phyloP scores from a whole-genome alignment of 1,140 invertebrate species.

The Gonioctena quinquepunctata region DNA sequence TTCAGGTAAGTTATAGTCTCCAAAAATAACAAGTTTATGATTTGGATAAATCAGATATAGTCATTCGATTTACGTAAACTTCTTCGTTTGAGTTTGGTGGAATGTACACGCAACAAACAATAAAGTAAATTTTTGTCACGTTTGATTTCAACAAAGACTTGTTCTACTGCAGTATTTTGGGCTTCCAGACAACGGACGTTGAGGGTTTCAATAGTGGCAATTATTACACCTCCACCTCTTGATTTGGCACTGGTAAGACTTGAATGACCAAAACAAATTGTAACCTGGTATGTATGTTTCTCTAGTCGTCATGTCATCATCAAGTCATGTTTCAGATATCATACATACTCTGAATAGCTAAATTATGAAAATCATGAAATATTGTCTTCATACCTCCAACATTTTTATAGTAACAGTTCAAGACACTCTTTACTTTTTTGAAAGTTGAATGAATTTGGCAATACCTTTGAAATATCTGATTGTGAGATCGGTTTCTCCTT shows the following conservation, averaged over 20 bases:
- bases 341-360: neutral
- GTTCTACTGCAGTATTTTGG: neutral
- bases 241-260: neutral
- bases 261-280: neutral
- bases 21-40: neutral
- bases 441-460: neutral
- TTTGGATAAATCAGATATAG: neutral
- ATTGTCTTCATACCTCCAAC: neutral
- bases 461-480: neutral
- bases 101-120: neutral
- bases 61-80: no score
- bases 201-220: neutral
- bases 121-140: neutral
- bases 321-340: neutral
- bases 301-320: neutral
- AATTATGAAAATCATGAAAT: neutral
- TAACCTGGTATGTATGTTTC: neutral
- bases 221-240: neutral
- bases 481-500: neutral
- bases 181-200: neutral
- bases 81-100: neutral
- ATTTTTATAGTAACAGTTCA: neutral
- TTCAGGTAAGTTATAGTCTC: neutral
- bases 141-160: neutral
- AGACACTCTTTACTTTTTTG: neutral